Evolutionary conservation across 2,888 invertebrate genomes (phyloP), one percentile per base, ranked within the genome.

Genomic region (Drosophila macrospina): DNA sequence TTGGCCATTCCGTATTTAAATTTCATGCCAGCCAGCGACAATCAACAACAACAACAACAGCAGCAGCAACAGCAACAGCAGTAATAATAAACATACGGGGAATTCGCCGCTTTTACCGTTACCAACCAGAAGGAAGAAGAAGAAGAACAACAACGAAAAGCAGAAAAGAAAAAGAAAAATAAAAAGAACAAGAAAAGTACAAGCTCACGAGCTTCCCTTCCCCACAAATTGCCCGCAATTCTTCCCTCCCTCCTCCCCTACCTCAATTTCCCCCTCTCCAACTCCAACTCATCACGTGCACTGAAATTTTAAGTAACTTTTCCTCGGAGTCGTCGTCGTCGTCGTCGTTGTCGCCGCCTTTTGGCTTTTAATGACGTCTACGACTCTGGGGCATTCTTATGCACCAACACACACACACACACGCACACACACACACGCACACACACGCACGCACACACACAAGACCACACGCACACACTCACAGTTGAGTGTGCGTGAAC

Each of bases 281-380:
- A 41, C 62, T 70, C 45, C 73, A n/a, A n/a, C n/a, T n/a, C n/a
- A 65, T 76, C 87, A 83, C 88, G 83, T 83, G 83, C 77, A 66
- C 63, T 82, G 88, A 83, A 87, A 83, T 87, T 86, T 87, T 87
- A 83, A 83, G 82, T 83, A 86, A 83, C 77, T 87, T 87, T 83
- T 86, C 84, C 85, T 76, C 41, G 34, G 50, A 50, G 68, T 50
- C 51, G 28, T 60, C 73, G 28, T 60, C 73, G 68, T 54, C 48
- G 64, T 44, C 50, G 28, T 60, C 73, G 69, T 51, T 42, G 32
- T 59, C 67, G 67, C 73, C 69, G 80, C 66, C 74, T 81, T 87
- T 85, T 85, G 88, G 86, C 82, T 87, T 83, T 83, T 87, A 83
- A 83, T 83, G 88, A 83, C 88, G 82, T 66, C 71, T 75, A 62